These are phyloP conservation scores for Fistularia commersonii DNA, from an alignment of 2,797 vertebrate species.

Conservation along the genomic window DNA sequence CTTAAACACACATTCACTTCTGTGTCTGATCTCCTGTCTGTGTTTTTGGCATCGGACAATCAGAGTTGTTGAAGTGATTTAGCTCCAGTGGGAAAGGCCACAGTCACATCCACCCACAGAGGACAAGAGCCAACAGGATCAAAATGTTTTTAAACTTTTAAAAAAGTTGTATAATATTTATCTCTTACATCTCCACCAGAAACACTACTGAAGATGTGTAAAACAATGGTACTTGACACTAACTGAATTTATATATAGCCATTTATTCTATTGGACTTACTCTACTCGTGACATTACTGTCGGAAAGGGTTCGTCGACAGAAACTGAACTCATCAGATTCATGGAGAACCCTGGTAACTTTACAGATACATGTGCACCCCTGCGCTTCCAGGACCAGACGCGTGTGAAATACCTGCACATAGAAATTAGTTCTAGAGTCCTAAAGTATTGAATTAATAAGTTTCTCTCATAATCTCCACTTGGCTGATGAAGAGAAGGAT, in stretches of 20 bases:
- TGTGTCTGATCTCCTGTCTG: slow-evolving; percentile 12
- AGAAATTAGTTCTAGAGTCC: slow-evolving; percentile 31
- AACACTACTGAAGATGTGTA: slow-evolving; percentile 47
- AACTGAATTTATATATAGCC: slow-evolving; percentile 42
- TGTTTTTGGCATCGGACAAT: slow-evolving; percentile 44
- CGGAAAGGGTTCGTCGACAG: slow-evolving; percentile 18
- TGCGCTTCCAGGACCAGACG: too few species aligned
- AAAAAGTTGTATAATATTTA: slow-evolving; percentile 49
- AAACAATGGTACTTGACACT: slow-evolving; percentile 18
- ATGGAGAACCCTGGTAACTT: slow-evolving; percentile 2
- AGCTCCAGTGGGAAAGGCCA: slow-evolving; percentile 37
- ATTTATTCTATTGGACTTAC: slow-evolving; percentile 43
- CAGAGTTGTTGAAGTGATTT: slow-evolving; percentile 32
- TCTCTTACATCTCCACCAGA: slow-evolving; percentile 40
- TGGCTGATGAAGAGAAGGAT: too few species aligned
- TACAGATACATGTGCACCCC: slow-evolving; percentile 2
- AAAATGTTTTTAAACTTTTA: slow-evolving; percentile 41
- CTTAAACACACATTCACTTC: slow-evolving; percentile 11
- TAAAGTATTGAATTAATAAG: background rate
- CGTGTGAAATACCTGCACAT: slow-evolving; percentile 17
- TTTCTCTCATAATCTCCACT: too few species aligned
- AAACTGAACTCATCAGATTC: background rate
- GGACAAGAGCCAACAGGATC: slow-evolving; percentile 59
- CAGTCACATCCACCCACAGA: slow-evolving; percentile 15
- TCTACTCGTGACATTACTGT: slow-evolving; percentile 35